Evolutionary conservation across 2,797 vertebrate species (phyloP).

Genomic region (Octomys mimax): DNA sequence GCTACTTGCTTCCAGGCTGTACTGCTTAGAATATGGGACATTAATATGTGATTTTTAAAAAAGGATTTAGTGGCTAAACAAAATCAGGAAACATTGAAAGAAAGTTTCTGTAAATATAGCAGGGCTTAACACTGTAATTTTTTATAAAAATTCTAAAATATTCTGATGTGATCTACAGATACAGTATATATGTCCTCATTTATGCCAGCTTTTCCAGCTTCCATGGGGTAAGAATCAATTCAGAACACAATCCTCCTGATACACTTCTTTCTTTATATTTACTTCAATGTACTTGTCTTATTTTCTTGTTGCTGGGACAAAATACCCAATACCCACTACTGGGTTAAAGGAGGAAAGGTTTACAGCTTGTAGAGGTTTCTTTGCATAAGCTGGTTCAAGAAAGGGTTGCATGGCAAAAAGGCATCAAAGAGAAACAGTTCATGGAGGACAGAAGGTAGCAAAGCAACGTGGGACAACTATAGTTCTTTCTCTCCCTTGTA

Average conservation of each 20-base stretch:
- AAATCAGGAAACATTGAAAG: slow-evolving; percentile 22
- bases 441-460: too few species aligned
- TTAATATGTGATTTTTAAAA: slow-evolving; percentile 13
- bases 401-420: not conserved
- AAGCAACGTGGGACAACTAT: too few species aligned
- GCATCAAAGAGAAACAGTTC: too few species aligned
- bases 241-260: not conserved
- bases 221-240: not conserved
- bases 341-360: not conserved
- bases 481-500: too few species aligned
- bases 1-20: not conserved
- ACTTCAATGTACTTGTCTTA: not conserved
- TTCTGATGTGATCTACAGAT: not conserved
- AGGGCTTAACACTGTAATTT: slow-evolving; percentile 48
- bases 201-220: not conserved
- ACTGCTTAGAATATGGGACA: not conserved
- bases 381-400: not conserved
- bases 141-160: slow-evolving; percentile 26
- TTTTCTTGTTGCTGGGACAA: not conserved
- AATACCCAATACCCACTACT: not conserved
- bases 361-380: not conserved
- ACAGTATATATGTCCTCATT: not conserved
- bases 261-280: slow-evolving; percentile 1
- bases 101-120: slow-evolving; percentile 21
- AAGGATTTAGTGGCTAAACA: slow-evolving; percentile 17